Evolutionary conservation across 2,113 vertebrate species (phyloP), one percentile per base, ranked within the genome.

Genomic region (Oriolus oriolus): DNA sequence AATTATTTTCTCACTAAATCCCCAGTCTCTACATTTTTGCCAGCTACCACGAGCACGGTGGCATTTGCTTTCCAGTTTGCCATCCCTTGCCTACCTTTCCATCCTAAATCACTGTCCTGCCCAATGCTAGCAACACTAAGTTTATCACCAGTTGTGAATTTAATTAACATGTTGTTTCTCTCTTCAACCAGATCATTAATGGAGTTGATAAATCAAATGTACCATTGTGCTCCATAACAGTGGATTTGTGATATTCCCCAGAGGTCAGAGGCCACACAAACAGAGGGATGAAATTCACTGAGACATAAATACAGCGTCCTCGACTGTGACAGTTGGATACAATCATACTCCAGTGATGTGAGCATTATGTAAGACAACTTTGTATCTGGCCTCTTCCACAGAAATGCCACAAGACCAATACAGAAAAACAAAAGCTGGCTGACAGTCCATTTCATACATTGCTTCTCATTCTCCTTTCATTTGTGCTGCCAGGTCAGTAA

Each of bases 41-140:
- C 53, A 35, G 16, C 49, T 78, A 6, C 24, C 15, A n/a, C 0
- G 1, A 73, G 79, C 68, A 8, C 0, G 0, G 44, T 3, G 52
- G 18, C 2, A 1, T 37, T 21, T 10, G 2, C 3, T 1, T 41
- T 14, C 47, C 2, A 2, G 39, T 70, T 42, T 61, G 24, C 11
- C n/a, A 20, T 13, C 70, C 60, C 79, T 50, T 37, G 45, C 42
- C 57, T 19, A 5, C 11, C 2, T 47, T 71, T 47, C 68, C 22
- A 2, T 8, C 65, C 70, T 49, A 30, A 61, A 74, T 47, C 70
- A 79, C 50, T 27, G 23, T 56, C 71, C 88, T 56, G 31, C 64
- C 61, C 0, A 7, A 22, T 30, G 47, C 49, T 77, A 26, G 1
- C 64, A 37, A 24, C 33, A 15, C 35, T n/a, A 52, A 68, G 61